A percentile compares a stretch with the other conserved stretches of the same genome.
These are phyloP conservation scores for Oryctes rhinoceros DNA, from an alignment of 1,140 invertebrate species.

Conservation along the genomic window DNA sequence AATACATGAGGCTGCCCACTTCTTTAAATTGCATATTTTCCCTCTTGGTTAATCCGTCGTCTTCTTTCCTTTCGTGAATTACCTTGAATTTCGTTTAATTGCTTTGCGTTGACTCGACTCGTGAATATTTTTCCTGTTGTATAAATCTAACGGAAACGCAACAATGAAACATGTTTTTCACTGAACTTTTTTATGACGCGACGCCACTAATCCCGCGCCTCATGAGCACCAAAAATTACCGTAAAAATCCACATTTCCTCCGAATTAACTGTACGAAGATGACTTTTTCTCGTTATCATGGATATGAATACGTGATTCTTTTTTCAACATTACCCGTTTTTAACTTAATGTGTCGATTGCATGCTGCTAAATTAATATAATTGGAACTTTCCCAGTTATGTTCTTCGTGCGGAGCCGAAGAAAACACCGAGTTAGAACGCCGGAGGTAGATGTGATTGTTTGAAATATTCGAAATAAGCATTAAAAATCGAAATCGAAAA, in stretches of 20 bases:
- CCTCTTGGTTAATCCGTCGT: no score
- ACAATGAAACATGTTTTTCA: not conserved
- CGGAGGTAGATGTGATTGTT: not conserved
- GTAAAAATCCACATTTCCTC: constrained; percentile 14
- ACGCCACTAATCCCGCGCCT: not conserved
- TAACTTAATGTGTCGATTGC: constrained; percentile 3
- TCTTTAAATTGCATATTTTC: no score
- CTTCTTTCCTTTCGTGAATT: no score
- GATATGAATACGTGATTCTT: not conserved
- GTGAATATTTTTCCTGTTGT: no score
- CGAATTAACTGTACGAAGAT: not conserved
- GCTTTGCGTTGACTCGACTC: no score
- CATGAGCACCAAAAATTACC: not conserved
- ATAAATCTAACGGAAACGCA: not conserved
- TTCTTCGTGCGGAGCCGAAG: not conserved
- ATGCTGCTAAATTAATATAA: constrained; percentile 5
- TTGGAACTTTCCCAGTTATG: not conserved
- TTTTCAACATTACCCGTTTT: not conserved
- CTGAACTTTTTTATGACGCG: not conserved
- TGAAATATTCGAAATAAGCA: no score
- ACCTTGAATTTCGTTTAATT: no score
- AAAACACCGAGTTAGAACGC: not conserved
- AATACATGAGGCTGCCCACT: no score
- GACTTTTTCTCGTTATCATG: not conserved
- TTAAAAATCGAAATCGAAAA: no score